Percentiles rank a stretch among this genome's conserved stretches.
Conservation (phyloP, 1,140 invertebrate genomes). For the Aricia agestis region DNA sequence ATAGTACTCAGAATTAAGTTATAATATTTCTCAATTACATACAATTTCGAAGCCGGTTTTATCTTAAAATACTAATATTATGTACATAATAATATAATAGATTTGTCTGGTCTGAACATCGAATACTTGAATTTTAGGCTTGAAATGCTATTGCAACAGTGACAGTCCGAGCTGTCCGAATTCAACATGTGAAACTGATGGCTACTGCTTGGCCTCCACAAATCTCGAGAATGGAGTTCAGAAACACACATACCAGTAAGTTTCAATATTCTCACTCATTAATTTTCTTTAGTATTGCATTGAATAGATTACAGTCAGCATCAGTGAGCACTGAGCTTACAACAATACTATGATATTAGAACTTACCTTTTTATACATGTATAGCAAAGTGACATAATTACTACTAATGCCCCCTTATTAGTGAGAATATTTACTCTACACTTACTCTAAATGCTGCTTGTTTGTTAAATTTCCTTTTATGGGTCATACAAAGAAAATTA, state of each 20-base stretch:
- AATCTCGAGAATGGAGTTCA: slow-evolving; percentile 79
- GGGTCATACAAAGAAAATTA: no score
- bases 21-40: no score
- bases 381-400: no score
- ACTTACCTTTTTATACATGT: neutral
- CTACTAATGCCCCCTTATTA: no score
- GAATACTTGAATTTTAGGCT: slow-evolving; percentile 39
- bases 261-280: slow-evolving; percentile 25
- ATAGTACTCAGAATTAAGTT: no score
- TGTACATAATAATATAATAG: no score
- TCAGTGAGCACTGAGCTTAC: neutral
- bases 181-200: slow-evolving; percentile 91
- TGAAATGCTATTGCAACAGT: slow-evolving; percentile 68
- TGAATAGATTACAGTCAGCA: neutral
- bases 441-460: no score
- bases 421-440: no score
- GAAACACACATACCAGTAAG: slow-evolving; percentile 85
- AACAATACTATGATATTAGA: no score
- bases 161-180: slow-evolving; percentile 77
- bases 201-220: slow-evolving; percentile 90
- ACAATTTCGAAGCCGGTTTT: no score
- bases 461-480: no score
- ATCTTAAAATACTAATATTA: no score
- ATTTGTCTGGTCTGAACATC: neutral
- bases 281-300: neutral